Base-by-base conservation (phyloP, 2,797 vertebrate species). In the Sylvilagus floridanus region DNA sequence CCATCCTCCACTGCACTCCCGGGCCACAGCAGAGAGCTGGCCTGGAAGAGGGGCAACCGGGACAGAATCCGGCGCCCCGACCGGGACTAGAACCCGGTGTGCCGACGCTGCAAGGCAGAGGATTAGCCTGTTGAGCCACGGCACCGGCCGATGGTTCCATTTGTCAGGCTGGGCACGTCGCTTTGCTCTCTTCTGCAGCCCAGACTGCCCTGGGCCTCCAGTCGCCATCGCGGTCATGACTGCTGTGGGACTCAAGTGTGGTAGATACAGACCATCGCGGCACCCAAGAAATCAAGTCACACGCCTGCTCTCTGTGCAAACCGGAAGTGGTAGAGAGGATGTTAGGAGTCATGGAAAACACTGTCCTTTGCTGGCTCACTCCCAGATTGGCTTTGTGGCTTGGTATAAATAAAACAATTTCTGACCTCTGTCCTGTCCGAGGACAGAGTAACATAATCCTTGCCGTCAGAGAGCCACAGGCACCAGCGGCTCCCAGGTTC, bases 391-490 rank as follows among this genome's bases (percentile, higher is more conserved):
- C 62, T 88, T 47, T 60, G 17, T 65, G 52, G 63, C 76, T 28
- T 78, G 6, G 11, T 68, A 17, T 75, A 87, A 93, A 88, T 81
- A 30, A 32, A 81, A 30, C 72, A 22, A 4, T 57, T 87, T 77
- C 90, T 86, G 66, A 92, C 42, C 54, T 86, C 66, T 57, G 0
- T 24, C 12, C 16, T 35, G 52, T 94, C 78, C 42, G 71, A 77
- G 73, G 88, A 91, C 84, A 76, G 89, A 83, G 82, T 32, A 42
- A 90, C 90, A 78, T 76, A 68, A 81, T 65, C 32, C 66, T 90
- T 35, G 21, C 42, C 75, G 54, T 7, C 60, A 88, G 62, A 35
- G 71, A 76, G 84, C 81, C 52, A 35, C 6, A 14, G 35, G 71
- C 8, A 17, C 30, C 73, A 89, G 71, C n/a, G 30, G 66, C 42